phyloP scores from a whole-genome alignment of 2,888 invertebrate genomes.

The Caenorhabditis auriculariae region DNA sequence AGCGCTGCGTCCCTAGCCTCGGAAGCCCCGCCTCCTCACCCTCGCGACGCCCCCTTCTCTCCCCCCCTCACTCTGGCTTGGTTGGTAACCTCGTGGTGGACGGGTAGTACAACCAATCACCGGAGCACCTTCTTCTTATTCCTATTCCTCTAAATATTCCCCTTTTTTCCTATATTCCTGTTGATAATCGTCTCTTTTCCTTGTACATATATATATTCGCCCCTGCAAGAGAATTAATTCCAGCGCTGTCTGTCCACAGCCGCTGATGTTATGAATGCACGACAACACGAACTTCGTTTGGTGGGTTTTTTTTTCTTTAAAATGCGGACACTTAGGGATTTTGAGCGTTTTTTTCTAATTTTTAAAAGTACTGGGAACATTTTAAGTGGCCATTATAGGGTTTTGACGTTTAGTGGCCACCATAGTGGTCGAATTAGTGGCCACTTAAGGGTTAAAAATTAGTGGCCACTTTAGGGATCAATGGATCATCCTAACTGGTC shows the following conservation, averaged over 20 bases:
- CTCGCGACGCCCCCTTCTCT: conserved; percentile 7
- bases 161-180: conserved; percentile 7
- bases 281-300: conserved; percentile 56
- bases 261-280: conserved; percentile 55
- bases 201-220: not conserved
- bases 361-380: not conserved
- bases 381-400: no score
- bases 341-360: not conserved
- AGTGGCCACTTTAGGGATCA: no score
- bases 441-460: no score
- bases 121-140: not conserved
- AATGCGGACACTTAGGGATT: not conserved
- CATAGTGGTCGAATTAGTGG: no score
- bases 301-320: conserved; percentile 38
- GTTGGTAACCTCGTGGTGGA: no score
- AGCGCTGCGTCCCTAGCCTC: no score
- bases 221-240: not conserved
- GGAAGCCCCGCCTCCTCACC: not conserved
- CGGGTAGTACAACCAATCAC: no score
- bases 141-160: not conserved
- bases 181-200: not conserved
- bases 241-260: not conserved
- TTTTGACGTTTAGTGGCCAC: no score
- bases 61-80: conserved; percentile 1
- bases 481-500: no score